Percentiles rank a stretch among this genome's conserved stretches.
Evolutionary conservation across 2,888 invertebrate genomes (phyloP).

Genomic region (Formica aserva): DNA sequence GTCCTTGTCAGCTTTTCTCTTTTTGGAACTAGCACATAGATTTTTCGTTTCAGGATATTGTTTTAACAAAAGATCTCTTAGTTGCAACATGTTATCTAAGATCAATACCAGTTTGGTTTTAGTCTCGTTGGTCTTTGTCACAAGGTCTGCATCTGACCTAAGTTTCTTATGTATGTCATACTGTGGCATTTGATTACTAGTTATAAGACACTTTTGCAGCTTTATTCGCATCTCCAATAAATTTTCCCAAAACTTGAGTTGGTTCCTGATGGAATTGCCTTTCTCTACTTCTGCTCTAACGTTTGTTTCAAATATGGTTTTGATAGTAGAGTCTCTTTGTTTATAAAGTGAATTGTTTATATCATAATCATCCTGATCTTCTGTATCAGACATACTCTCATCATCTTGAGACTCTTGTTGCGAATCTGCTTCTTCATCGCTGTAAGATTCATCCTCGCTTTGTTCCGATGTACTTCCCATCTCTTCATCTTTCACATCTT

Average conservation of each 20-base stretch:
- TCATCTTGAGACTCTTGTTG: slow-evolving; percentile 62
- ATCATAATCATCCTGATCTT: slow-evolving; percentile 79
- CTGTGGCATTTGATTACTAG: slow-evolving; percentile 93
- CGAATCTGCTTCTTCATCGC: slow-evolving; percentile 53
- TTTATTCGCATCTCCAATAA: slow-evolving; percentile 95
- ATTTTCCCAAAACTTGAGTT: slow-evolving; percentile 93
- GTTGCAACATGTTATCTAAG: slow-evolving; percentile 88
- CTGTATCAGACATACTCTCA: slow-evolving; percentile 77
- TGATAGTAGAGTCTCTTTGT: slow-evolving; percentile 85
- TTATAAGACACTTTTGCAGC: slow-evolving; percentile 92
- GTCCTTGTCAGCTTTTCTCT: slow-evolving; percentile 78
- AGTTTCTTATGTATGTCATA: slow-evolving; percentile 87
- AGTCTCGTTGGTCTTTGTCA: slow-evolving; percentile 86
- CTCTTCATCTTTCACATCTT: slow-evolving; percentile 72
- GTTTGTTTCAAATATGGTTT: slow-evolving; percentile 88
- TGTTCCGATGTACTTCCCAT: slow-evolving; percentile 59
- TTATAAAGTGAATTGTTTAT: slow-evolving; percentile 86
- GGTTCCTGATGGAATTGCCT: slow-evolving; percentile 90
- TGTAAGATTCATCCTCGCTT: slow-evolving; percentile 63
- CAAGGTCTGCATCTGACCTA: slow-evolving; percentile 87
- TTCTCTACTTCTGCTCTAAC: slow-evolving; percentile 88
- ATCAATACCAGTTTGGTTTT: slow-evolving; percentile 88
- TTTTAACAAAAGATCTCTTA: slow-evolving; percentile 88
- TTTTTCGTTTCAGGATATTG: slow-evolving; percentile 91
- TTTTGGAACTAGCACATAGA: slow-evolving; percentile 77